Evolutionary conservation across 2,888 invertebrate genomes (phyloP).

Genomic region (Rhimphoctona megacephalus): DNA sequence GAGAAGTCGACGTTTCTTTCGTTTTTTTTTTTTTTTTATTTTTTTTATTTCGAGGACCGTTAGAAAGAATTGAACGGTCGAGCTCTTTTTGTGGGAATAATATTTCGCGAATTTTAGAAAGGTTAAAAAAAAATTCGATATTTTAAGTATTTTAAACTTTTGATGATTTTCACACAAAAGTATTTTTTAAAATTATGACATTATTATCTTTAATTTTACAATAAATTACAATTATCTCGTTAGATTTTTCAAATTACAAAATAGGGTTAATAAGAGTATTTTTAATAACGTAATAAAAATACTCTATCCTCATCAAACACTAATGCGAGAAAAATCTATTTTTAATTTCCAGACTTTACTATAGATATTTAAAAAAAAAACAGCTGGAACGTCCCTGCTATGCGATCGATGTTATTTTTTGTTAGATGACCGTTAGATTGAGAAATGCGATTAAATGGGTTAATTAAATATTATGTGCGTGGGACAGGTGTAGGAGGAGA

Average conservation of each 20-base stretch:
- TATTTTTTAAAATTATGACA: no score
- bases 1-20: background rate
- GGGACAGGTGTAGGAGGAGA: constrained; percentile 55
- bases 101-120: background rate
- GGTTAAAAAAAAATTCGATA: background rate
- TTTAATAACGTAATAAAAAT: background rate
- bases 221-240: background rate
- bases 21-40: no score
- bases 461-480: constrained; percentile 51
- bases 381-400: background rate
- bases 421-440: constrained; percentile 49
- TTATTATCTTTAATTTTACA: background rate
- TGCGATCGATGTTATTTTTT: background rate
- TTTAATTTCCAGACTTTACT: constrained; percentile 17
- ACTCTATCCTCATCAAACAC: background rate
- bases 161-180: no score
- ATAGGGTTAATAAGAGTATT: background rate
- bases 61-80: background rate
- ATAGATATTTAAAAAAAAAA: background rate
- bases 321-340: constrained; percentile 29
- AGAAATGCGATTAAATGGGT: constrained; percentile 41
- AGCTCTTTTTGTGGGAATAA: background rate
- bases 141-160: no score
- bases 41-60: constrained; percentile 5
- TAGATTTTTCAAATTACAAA: background rate